Percentiles rank a stretch among this genome's conserved stretches.
These are phyloP conservation scores for Protobothrops flavoviridis DNA, from an alignment of 2,113 vertebrate genomes.

Conservation along the genomic window DNA sequence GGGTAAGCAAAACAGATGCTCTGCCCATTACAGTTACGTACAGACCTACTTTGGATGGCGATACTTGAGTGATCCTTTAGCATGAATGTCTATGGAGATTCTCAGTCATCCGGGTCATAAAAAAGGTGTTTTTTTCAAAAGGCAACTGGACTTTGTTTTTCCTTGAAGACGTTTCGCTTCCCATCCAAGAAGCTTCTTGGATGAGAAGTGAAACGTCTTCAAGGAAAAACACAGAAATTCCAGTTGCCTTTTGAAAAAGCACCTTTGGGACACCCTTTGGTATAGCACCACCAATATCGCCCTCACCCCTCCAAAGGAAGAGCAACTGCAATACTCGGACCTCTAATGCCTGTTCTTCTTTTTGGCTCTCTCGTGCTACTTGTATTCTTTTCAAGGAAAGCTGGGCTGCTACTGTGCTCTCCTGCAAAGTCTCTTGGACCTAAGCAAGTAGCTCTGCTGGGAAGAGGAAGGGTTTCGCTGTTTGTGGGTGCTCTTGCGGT, in stretches of 20 bases:
- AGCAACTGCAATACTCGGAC: not conserved
- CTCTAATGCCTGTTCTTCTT: not conserved
- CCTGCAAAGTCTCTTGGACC: not conserved
- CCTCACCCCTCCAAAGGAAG: not conserved
- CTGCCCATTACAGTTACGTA: not conserved
- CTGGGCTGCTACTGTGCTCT: not conserved
- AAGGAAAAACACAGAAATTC: no score
- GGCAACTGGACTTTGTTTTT: no score
- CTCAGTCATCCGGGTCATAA: no score
- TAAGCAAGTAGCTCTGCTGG: not conserved
- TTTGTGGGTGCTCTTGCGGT: not conserved
- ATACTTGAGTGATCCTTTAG: not conserved
- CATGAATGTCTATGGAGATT: no score
- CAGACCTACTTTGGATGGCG: not conserved
- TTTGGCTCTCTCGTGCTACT: not conserved
- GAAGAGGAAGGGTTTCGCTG: not conserved
- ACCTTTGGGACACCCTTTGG: no score
- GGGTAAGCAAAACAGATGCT: not conserved
- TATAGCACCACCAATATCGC: not conserved
- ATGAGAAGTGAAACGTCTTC: no score
- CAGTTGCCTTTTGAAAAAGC: no score
- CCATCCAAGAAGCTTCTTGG: no score
- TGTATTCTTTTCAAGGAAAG: not conserved
- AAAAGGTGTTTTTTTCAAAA: no score
- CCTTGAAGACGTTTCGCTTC: no score